These are phyloP conservation scores for Sepioteuthis lessoniana DNA, from an alignment of 2,888 invertebrate species.

Conservation along the genomic window DNA sequence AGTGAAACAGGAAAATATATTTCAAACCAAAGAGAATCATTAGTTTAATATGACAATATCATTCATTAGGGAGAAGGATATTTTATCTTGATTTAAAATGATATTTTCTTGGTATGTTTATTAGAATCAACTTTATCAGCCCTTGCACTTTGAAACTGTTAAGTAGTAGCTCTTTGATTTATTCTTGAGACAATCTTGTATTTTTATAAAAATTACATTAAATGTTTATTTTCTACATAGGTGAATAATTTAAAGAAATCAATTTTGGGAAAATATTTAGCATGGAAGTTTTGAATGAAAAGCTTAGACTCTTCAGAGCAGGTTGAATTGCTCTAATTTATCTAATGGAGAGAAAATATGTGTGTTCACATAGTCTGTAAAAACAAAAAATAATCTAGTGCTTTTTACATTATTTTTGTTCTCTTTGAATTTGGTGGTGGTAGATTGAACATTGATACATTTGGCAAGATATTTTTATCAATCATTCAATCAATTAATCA, in stretches of 20 bases:
- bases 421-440: not conserved
- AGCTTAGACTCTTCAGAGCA: not conserved
- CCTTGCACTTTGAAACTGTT: not conserved
- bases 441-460: not conserved
- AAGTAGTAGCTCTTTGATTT: not conserved
- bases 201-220: not conserved
- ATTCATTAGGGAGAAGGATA: no score
- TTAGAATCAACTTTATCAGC: not conserved
- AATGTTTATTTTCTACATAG: not conserved
- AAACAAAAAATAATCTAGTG: not conserved
- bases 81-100: no score
- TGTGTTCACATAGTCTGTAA: not conserved
- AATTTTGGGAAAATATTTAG: not conserved
- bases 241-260: not conserved
- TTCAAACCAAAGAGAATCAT: no score
- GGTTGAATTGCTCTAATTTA: not conserved
- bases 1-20: no score
- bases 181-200: not conserved
- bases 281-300: not conserved
- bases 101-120: no score
- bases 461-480: slow-evolving; percentile 11
- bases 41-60: no score
- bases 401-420: not conserved
- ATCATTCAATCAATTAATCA: slow-evolving; percentile 23
- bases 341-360: not conserved